phyloP scores from a whole-genome alignment of 2,888 invertebrate genomes.

The Thalpophila matura region DNA sequence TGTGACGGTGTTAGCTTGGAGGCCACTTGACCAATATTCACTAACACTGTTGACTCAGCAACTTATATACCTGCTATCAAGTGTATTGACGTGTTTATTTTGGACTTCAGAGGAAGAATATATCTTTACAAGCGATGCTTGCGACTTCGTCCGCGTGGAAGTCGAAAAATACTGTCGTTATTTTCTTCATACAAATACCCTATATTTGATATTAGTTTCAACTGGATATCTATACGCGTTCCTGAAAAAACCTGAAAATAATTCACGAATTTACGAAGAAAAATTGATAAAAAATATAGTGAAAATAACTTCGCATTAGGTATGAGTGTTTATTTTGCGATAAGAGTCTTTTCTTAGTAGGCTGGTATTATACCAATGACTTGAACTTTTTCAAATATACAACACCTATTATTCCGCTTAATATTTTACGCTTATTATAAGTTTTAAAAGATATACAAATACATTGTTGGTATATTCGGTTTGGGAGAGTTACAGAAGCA shows the following conservation, averaged over 20 bases:
- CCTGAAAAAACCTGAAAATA: neutral
- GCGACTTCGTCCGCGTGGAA: too few relatives aligned
- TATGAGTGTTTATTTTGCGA: slow-evolving; percentile 21
- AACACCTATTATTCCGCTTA: too few relatives aligned
- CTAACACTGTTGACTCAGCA: slow-evolving; percentile 4
- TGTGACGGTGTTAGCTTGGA: neutral
- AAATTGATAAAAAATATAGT: neutral
- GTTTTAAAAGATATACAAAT: neutral
- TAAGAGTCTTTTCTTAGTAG: slow-evolving; percentile 19
- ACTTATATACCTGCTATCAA: neutral
- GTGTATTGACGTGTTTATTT: neutral
- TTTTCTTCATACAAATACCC: too few relatives aligned
- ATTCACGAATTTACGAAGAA: neutral
- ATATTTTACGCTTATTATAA: neutral
- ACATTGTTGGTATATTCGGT: neutral
- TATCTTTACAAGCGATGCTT: too few relatives aligned
- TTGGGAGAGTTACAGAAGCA: too few relatives aligned
- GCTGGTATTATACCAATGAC: slow-evolving; percentile 20
- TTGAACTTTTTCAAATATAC: slow-evolving; percentile 11
- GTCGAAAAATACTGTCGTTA: too few relatives aligned
- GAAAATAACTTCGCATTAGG: slow-evolving; percentile 25
- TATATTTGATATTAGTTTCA: too few relatives aligned
- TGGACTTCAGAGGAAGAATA: too few relatives aligned
- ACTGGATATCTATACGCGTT: too few relatives aligned
- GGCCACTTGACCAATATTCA: neutral